A percentile compares a stretch with the other conserved stretches of the same genome.
phyloP scores from a whole-genome alignment of 1,140 invertebrate species.

The Amphibalanus amphitrite region DNA sequence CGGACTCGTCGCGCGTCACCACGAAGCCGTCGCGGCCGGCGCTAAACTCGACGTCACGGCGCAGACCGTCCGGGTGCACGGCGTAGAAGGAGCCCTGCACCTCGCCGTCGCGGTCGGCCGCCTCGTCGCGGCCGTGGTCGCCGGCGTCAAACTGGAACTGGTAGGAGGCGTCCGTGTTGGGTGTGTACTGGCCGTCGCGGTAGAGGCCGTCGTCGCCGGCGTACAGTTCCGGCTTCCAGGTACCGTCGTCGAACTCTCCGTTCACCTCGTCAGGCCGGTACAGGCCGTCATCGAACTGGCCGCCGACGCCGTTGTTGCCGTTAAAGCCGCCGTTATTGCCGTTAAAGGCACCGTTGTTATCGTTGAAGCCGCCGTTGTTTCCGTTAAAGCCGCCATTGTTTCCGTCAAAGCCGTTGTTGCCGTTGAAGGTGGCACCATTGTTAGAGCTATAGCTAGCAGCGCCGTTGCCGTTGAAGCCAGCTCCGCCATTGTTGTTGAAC shows the following conservation, averaged over 20 bases:
- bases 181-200: not conserved
- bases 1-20: not conserved
- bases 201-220: not conserved
- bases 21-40: constrained; percentile 21
- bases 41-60: constrained; percentile 19
- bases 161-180: constrained; percentile 17
- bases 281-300: not conserved
- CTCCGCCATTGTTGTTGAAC: no score
- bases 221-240: not conserved
- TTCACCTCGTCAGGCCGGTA: not conserved
- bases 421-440: no score
- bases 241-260: not conserved
- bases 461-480: not conserved
- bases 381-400: no score
- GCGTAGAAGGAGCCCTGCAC: constrained; percentile 24
- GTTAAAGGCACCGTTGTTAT: not conserved
- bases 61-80: constrained; percentile 21
- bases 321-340: not conserved
- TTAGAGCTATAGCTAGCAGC: not conserved
- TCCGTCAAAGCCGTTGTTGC: no score
- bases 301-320: no score
- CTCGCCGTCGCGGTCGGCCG: constrained; percentile 19
- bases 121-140: constrained; percentile 18
- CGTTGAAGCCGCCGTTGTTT: not conserved
- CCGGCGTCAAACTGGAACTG: constrained; percentile 19